These are phyloP conservation scores for Osmoderma eremita DNA, from an alignment of 2,888 invertebrate species.

Conservation along the genomic window DNA sequence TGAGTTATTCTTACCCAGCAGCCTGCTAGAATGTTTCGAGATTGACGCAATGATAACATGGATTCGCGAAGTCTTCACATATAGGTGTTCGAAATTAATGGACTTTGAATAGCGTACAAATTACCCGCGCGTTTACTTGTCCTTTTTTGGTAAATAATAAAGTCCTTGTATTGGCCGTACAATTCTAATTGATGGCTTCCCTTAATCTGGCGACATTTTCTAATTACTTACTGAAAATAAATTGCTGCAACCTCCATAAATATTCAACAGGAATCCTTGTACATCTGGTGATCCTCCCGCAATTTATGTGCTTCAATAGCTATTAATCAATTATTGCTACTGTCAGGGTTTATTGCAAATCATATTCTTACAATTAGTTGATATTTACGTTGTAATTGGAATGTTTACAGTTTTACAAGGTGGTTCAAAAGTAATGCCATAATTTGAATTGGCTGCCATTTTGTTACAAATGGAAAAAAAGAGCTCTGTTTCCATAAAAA, in stretches of 20 bases:
- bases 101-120: constrained; percentile 22
- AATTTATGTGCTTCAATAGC: constrained; percentile 11
- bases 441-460: too few relatives aligned
- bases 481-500: too few relatives aligned
- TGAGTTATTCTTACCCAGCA: background rate
- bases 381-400: too few relatives aligned
- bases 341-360: background rate
- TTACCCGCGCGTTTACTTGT: constrained; percentile 7
- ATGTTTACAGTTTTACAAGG: too few relatives aligned
- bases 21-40: background rate
- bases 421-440: too few relatives aligned
- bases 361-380: too few relatives aligned
- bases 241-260: constrained; percentile 39
- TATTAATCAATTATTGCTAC: constrained; percentile 15
- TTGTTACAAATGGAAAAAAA: too few relatives aligned
- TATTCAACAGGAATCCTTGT: constrained; percentile 30
- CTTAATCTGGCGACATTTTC: constrained; percentile 3
- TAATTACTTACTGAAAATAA: constrained; percentile 33
- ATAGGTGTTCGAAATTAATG: constrained; percentile 33
- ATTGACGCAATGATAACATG: constrained; percentile 8
- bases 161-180: constrained; percentile 27
- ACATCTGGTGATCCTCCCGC: background rate
- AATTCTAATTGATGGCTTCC: constrained; percentile 27
- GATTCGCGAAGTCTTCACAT: background rate
- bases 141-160: constrained; percentile 28